Base-by-base conservation (phyloP, 2,797 vertebrate genomes). In the Rachycentron canadum region DNA sequence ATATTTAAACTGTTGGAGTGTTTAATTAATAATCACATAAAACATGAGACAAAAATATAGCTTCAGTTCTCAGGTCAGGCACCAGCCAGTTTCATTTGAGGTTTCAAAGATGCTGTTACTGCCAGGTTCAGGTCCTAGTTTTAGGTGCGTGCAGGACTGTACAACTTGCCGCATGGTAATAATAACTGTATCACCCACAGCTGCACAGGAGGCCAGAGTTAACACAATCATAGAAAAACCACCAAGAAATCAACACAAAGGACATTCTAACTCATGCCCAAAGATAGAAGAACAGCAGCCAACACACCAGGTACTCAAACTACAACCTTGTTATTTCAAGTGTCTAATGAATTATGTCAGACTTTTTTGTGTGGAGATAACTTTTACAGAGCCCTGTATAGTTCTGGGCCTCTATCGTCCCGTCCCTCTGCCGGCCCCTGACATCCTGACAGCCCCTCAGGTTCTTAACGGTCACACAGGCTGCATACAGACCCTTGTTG, bases 401-500 rank as follows among this genome's bases (percentile, higher is more conserved):
- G 45, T 16, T 40, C 12, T n/a, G n/a, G n/a, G n/a, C n/a, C n/a
- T n/a, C n/a, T n/a, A n/a, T n/a, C n/a, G 43, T 50, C 58, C n/a
- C 30, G 5, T 77, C 36, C 73, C 64, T 69, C 65, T 83, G 68
- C 76, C 66, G 59, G 68, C 78, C 82, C 75, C 68, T 43, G 68
- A 76, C 75, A 78, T 88, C 84, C 81, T 86, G 75, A 58, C 52
- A 65, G 62, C 53, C 79, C 82, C 72, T 70, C 61, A 26, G 75
- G 73, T 76, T 50, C 69, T 70, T 70, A 17, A 34, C 32, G 1
- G 0, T 72, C 81, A 80, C 68, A 72, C 64, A 82, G 30, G 34
- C 61, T 62, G 38, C 55, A 30, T 70, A 61, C 17, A 57, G 55
- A 65, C 40, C 12, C 52, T 67, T 17, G 45, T 36, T 65, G 61